These are phyloP conservation scores for Adoxophyes honmai DNA, from an alignment of 1,140 invertebrate genomes.

Conservation along the genomic window DNA sequence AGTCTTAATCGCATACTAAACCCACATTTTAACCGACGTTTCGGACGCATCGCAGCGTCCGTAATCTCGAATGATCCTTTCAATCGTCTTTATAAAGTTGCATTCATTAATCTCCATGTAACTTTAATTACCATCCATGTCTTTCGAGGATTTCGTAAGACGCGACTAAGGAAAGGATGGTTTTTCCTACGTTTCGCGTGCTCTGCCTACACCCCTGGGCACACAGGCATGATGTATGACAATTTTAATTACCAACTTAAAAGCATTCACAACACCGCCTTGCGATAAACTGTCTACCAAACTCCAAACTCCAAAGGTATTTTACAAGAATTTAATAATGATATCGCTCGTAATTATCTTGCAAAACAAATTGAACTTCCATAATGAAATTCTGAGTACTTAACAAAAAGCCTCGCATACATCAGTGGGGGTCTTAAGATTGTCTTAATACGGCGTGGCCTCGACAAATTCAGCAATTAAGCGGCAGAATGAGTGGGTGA, in stretches of 20 bases:
- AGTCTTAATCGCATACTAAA: no score
- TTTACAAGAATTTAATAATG: constrained; percentile 14
- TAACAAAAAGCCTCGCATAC: constrained; percentile 4
- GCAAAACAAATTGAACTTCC: not conserved
- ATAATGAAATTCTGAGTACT: not conserved
- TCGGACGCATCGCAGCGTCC: no score
- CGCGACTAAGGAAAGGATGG: no score
- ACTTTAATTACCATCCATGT: no score
- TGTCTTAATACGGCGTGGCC: not conserved
- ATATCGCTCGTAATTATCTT: constrained; percentile 9
- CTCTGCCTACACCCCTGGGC: not conserved
- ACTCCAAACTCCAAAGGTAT: not conserved
- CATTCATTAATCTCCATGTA: no score
- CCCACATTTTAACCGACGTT: no score
- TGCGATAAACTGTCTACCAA: not conserved
- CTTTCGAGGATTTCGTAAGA: no score
- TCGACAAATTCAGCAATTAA: not conserved
- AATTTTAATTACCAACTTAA: no score
- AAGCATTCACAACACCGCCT: not conserved
- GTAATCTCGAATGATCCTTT: no score
- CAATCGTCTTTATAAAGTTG: no score
- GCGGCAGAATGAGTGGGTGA: no score
- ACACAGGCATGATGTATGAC: no score
- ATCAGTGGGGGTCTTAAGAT: constrained; percentile 5
- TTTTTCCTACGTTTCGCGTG: not conserved